These are phyloP conservation scores for Rotaria sp. DNA, from an alignment of 2,888 invertebrate species.

Conservation along the genomic window DNA sequence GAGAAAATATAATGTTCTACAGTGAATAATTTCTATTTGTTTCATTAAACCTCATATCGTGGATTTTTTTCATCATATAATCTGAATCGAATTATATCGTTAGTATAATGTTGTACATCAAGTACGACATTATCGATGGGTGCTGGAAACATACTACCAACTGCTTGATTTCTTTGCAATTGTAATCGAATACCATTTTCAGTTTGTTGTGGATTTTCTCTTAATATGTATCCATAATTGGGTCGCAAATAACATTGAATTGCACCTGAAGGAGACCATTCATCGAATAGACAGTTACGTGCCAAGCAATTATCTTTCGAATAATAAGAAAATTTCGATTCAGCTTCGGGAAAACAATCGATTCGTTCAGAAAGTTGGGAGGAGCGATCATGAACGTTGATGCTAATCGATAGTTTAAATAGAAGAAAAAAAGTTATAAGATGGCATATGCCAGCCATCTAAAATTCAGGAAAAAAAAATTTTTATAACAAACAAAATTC, in stretches of 20 bases:
- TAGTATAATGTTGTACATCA: neutral
- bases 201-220: neutral
- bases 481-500: no score
- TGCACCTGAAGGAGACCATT: neutral
- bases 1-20: no score
- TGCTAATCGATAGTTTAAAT: no score
- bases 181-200: neutral
- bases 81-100: neutral
- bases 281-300: neutral
- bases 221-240: neutral
- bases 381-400: no score
- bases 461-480: no score
- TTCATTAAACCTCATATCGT: neutral
- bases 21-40: conserved; percentile 46
- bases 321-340: no score
- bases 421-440: no score
- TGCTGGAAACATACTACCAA: neutral
- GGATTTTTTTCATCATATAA: neutral
- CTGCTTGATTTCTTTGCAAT: neutral
- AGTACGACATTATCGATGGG: neutral
- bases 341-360: no score
- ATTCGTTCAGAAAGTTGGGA: no score
- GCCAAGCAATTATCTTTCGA: neutral
- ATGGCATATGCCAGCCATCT: no score
- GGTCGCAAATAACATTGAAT: neutral